Conservation (phyloP, 2,888 invertebrate genomes). For the Synanthedon myopaeformis region DNA sequence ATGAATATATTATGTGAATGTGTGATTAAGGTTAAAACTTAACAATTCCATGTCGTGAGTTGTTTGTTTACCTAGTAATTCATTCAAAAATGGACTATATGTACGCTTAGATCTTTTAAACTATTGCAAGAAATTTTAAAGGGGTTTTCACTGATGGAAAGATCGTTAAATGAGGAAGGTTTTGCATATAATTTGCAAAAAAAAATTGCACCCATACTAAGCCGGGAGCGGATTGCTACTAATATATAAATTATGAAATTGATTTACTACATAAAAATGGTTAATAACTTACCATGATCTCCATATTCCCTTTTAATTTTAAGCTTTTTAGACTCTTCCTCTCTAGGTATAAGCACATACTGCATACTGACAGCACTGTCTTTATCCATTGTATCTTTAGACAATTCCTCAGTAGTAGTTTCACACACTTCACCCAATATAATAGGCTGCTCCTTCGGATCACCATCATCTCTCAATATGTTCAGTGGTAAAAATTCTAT, state of each 20-base stretch:
- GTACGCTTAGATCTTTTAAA: background rate
- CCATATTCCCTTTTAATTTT: constrained; percentile 1
- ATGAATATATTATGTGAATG: no score
- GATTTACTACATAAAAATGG: background rate
- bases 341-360: constrained; percentile 29
- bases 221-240: background rate
- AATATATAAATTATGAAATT: background rate
- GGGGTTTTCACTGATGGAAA: background rate
- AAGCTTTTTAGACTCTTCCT: constrained; percentile 11
- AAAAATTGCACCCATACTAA: background rate
- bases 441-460: constrained; percentile 29
- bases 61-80: no score
- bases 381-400: constrained; percentile 5
- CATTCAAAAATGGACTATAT: no score
- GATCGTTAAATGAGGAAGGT: background rate
- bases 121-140: background rate
- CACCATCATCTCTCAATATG: constrained; percentile 35
- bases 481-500: constrained; percentile 54
- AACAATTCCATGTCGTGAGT: no score
- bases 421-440: constrained; percentile 42
- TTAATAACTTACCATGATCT: constrained; percentile 8
- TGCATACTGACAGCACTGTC: constrained; percentile 20
- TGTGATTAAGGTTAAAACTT: no score
- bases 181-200: background rate
- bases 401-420: constrained; percentile 16